Conservation (phyloP, 2,113 vertebrate genomes). For the Todiramphus saurophagus region DNA sequence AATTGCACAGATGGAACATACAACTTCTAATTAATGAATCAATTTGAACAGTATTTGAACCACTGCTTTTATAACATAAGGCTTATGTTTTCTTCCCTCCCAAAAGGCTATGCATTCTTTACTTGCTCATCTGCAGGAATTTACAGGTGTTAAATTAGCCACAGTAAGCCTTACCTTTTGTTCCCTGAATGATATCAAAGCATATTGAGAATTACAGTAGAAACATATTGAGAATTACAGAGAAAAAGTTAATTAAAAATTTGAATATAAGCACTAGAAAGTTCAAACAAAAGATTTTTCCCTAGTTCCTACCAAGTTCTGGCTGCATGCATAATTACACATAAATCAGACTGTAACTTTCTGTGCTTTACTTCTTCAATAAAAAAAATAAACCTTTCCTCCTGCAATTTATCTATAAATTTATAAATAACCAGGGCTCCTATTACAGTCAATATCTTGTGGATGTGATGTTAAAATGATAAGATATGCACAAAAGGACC, state of each 20-base stretch:
- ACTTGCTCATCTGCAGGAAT: constrained; percentile 42
- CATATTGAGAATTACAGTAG: constrained; percentile 51
- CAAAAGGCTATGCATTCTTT: not conserved
- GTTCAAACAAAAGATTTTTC: constrained; percentile 60
- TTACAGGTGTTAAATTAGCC: constrained; percentile 65
- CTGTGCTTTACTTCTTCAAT: not conserved
- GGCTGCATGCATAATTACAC: constrained; percentile 21
- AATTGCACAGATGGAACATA: constrained; percentile 8
- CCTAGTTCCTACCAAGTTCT: constrained; percentile 33
- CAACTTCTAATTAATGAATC: not conserved
- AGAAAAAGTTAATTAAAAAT: constrained; percentile 60
- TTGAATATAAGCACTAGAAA: constrained; percentile 45
- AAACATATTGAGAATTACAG: constrained; percentile 53
- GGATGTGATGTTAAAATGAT: not conserved
- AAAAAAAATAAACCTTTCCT: not conserved
- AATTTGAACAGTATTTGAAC: constrained; percentile 8
- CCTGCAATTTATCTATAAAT: not conserved
- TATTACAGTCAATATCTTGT: not conserved
- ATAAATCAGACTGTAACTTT: constrained; percentile 14
- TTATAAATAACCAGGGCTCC: not conserved
- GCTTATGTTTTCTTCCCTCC: not conserved
- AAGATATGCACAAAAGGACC: not conserved
- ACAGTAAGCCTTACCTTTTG: constrained; percentile 20
- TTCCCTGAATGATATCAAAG: constrained; percentile 48
- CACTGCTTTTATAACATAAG: constrained; percentile 8